These are phyloP conservation scores for Falcunculus frontatus DNA, from an alignment of 2,113 vertebrate genomes.

Conservation along the genomic window DNA sequence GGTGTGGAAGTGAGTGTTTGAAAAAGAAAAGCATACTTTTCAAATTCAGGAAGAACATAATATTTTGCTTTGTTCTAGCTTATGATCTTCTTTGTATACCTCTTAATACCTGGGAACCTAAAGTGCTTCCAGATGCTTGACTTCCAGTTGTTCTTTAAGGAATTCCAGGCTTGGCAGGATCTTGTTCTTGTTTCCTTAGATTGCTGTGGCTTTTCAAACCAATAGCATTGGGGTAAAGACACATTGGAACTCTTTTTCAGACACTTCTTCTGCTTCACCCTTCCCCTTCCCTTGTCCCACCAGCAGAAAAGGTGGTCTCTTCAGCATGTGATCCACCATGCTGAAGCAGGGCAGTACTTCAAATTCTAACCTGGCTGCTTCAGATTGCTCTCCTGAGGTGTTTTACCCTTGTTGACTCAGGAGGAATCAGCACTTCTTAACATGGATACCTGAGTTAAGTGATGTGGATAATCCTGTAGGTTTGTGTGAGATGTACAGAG, in stretches of 20 bases:
- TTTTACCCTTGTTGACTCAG: neutral
- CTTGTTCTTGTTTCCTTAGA: neutral
- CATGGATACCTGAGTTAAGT: neutral
- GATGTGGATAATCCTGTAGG: neutral
- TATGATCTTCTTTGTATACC: neutral
- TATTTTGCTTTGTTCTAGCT: constrained; percentile 12
- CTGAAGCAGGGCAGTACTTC: neutral
- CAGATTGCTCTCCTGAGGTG: neutral
- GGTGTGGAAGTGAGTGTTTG: constrained; percentile 19
- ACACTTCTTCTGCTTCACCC: neutral
- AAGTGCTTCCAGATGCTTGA: constrained; percentile 40
- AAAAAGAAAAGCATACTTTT: constrained; percentile 12
- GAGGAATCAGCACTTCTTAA: neutral
- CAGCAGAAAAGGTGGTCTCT: neutral
- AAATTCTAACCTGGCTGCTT: neutral
- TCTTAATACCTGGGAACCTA: constrained; percentile 23
- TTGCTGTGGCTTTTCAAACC: neutral
- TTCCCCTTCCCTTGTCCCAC: neutral
- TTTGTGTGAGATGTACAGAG: neutral
- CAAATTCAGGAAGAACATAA: constrained; percentile 2
- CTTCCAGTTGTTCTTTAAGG: neutral
- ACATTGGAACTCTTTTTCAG: neutral
- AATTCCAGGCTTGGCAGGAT: neutral
- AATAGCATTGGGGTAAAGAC: neutral
- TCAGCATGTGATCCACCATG: neutral